phyloP scores from a whole-genome alignment of 1,140 invertebrate species.

The Odontomachus brunneus region DNA sequence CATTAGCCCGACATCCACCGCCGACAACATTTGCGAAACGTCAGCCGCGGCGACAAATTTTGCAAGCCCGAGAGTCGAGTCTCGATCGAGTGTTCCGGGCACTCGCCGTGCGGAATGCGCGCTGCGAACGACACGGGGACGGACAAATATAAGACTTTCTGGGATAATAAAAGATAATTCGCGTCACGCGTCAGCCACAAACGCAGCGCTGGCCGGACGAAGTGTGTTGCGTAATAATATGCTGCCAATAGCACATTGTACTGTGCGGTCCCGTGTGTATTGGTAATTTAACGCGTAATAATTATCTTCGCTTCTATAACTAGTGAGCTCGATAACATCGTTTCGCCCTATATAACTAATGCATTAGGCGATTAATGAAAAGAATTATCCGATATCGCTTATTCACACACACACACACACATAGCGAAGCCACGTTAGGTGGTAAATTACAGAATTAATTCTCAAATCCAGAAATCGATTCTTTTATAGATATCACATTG shows the following conservation, averaged over 20 bases:
- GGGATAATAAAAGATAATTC: neutral
- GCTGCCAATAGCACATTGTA: neutral
- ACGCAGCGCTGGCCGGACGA: neutral
- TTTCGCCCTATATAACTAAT: neutral
- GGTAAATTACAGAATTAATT: too few species aligned
- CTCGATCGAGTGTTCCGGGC: neutral
- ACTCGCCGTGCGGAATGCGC: neutral
- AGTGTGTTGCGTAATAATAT: neutral
- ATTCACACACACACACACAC: too few species aligned
- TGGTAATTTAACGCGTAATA: neutral
- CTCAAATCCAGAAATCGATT: too few species aligned
- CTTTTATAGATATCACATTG: too few species aligned
- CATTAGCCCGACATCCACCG: conserved; percentile 7
- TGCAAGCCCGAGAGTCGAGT: neutral
- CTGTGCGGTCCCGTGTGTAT: neutral
- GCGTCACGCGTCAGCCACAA: neutral
- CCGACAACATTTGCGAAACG: conserved; percentile 21
- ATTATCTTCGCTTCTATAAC: neutral
- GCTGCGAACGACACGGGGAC: neutral
- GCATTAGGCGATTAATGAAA: neutral
- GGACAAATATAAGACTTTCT: too few species aligned
- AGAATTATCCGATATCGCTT: neutral
- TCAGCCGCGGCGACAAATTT: conserved; percentile 9
- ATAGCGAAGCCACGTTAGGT: too few species aligned
- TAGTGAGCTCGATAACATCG: neutral